These are phyloP conservation scores for Ferdinandea cuprea DNA, from an alignment of 2,888 invertebrate genomes.

Conservation along the genomic window DNA sequence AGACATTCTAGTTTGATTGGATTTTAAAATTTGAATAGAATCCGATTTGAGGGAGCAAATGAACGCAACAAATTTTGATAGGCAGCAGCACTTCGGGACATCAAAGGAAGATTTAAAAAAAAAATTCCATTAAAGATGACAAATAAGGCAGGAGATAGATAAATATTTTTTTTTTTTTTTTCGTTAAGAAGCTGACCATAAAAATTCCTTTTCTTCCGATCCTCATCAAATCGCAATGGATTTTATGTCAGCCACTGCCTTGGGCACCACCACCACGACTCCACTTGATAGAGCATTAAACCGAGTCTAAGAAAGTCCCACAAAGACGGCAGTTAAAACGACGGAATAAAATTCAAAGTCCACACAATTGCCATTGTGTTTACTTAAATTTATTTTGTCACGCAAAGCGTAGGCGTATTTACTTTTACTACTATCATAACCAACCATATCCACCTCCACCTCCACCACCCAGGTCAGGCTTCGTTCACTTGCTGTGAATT, in stretches of 20 bases:
- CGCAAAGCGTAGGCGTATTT: not conserved
- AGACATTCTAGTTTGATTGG: constrained; percentile 51
- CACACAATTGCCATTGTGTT: constrained; percentile 12
- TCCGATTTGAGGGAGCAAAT: not conserved
- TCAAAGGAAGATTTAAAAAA: constrained; percentile 52
- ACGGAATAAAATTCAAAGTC: constrained; percentile 32
- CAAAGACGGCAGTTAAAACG: constrained; percentile 38
- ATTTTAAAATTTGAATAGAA: constrained; percentile 55
- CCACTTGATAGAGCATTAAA: not conserved
- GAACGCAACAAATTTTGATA: constrained; percentile 24
- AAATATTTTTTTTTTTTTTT: not conserved
- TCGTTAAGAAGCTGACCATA: not conserved
- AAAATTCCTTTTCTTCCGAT: constrained; percentile 17
- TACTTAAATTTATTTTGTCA: constrained; percentile 9
- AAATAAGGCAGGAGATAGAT: constrained; percentile 35
- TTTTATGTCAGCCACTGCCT: constrained; percentile 43
- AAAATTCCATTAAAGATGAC: constrained; percentile 67
- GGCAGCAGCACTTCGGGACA: constrained; percentile 44
- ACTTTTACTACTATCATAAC: not conserved
- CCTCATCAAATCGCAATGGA: constrained; percentile 54
- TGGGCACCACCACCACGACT: too few species aligned
- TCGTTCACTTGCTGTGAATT: constrained; percentile 26
- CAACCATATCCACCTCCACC: not conserved
- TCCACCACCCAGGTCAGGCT: too few species aligned
- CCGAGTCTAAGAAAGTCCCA: constrained; percentile 24